A percentile compares a stretch with the other conserved stretches of the same genome.
Evolutionary conservation across 2,888 invertebrate species (phyloP).

Genomic region (Drosophila macrospina): DNA sequence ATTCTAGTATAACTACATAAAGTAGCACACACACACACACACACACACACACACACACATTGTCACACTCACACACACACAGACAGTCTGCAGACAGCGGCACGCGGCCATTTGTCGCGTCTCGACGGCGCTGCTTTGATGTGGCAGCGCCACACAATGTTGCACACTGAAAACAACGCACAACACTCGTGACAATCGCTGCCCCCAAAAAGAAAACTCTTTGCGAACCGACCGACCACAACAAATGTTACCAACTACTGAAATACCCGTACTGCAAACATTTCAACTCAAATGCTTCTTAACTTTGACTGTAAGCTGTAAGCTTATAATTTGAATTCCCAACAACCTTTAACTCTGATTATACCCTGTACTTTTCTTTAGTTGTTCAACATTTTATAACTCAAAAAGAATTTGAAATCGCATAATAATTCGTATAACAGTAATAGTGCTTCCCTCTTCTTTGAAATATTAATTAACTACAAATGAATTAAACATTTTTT

Average conservation of each 20-base stretch:
- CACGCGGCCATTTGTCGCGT: constrained; percentile 49
- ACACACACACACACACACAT: background rate
- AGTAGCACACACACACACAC: constrained; percentile 27
- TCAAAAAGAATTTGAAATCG: too few species aligned
- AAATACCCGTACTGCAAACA: background rate
- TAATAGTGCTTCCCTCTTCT: too few species aligned
- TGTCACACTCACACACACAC: background rate
- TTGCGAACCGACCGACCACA: too few species aligned
- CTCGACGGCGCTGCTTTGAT: constrained; percentile 54
- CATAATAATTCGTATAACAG: too few species aligned
- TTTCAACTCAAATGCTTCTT: too few species aligned
- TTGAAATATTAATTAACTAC: too few species aligned
- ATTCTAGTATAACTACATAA: constrained; percentile 35
- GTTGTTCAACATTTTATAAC: too few species aligned
- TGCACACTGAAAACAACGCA: constrained; percentile 22
- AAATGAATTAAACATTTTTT: too few species aligned
- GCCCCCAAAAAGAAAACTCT: background rate
- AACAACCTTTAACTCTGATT: too few species aligned
- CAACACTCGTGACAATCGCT: constrained; percentile 5
- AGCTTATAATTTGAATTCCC: too few species aligned
- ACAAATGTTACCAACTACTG: background rate
- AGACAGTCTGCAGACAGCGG: constrained; percentile 8
- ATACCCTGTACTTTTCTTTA: too few species aligned
- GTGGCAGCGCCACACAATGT: constrained; percentile 22
- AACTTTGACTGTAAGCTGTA: too few species aligned